Evolutionary conservation across 2,888 invertebrate species (phyloP), one percentile per base, ranked within the genome.

Genomic region (Sussaba pulchella): DNA sequence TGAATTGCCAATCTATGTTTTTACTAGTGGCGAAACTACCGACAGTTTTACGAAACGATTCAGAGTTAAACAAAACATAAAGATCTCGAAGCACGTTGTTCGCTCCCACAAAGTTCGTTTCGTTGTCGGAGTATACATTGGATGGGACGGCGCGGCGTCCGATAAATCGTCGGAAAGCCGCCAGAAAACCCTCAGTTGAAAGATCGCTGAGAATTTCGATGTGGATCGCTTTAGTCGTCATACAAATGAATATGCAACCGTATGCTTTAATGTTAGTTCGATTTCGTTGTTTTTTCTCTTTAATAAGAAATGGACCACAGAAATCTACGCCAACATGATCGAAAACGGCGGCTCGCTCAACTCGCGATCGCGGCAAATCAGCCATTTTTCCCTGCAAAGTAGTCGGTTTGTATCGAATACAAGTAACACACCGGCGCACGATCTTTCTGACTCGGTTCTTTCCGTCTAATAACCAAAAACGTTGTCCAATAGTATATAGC

Each of bases 71-170:
- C 14, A 78, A 24, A 8, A 39, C 47, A 31, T 77, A 75, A 12
- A 76, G n/a, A 52, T 78, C 61, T 6, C 71, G 74, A 2, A 83
- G 50, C n/a, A 81, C 47, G 5, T 47, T 81, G 14, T 77, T 81
- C 2, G 83, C 81, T n/a, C 82, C 82, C 9, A 79, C 75, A 14
- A 84, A 83, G 43, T 84, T 83, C 0, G 80, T 76, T 0, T 82
- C 82, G 26, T 83, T 82, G 14, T 83, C 81, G 1, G 80, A 80
- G 17, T 61, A 71, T 2, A 84, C 47, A 41, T 76, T 54, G 1
- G 17, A 21, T 1, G 74, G 72, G 4, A 67, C 10, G 1, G 82
- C 76, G 6, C 74, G 54, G 21, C 76, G 70, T 10, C 78, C 26
- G 4, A 67, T 47, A 36, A 84, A 83, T 9, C 80, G 63, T 17